These are phyloP conservation scores for Schlechtendalia chinensis DNA, from an alignment of 1,140 invertebrate genomes.

Conservation along the genomic window DNA sequence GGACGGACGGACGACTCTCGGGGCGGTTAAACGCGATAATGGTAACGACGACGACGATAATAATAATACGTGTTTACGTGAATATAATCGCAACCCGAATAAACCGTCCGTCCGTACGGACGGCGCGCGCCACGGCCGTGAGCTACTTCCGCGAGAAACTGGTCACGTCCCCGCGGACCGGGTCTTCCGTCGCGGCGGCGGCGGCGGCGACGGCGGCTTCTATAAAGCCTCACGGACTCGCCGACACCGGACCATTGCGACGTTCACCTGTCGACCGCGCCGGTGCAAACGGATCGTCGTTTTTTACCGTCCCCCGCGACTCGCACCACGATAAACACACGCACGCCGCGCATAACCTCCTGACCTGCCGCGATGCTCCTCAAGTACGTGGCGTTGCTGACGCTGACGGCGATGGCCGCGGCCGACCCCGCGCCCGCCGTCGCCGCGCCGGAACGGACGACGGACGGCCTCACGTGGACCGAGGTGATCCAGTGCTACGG, in stretches of 20 bases:
- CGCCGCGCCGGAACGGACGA: no score
- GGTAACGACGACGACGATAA: no score
- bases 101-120: neutral
- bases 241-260: neutral
- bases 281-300: no score
- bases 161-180: conserved; percentile 36
- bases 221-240: conserved; percentile 38
- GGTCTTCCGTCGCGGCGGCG: conserved; percentile 27
- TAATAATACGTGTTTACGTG: no score
- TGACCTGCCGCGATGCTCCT: neutral
- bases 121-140: conserved; percentile 15
- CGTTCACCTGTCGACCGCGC: conserved; percentile 1
- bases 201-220: neutral
- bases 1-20: no score
- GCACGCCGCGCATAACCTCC: neutral
- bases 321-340: no score
- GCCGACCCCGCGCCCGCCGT: neutral
- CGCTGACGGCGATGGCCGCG: neutral
- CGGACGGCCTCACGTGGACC: neutral
- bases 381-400: conserved; percentile 15
- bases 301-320: no score
- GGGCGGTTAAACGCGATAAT: no score
- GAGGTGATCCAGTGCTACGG: conserved; percentile 24
- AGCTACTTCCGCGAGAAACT: conserved; percentile 45
- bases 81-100: no score